phyloP scores from a whole-genome alignment of 2,113 vertebrate species.

The Bujurquina vittata region DNA sequence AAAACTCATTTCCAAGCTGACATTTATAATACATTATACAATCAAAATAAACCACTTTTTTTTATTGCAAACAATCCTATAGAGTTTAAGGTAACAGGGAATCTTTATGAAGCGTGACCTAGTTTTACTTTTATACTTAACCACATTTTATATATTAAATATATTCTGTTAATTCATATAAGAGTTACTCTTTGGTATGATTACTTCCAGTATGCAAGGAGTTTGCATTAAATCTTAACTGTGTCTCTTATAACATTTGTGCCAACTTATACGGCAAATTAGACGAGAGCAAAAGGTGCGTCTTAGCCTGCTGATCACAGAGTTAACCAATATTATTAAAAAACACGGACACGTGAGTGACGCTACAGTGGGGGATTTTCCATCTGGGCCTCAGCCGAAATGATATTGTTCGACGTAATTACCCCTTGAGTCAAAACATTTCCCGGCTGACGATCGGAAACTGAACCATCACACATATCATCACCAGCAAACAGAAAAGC shows the following conservation, averaged over 20 bases:
- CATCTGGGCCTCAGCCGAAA: constrained; percentile 37
- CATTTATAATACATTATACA: neutral
- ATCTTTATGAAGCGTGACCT: neutral
- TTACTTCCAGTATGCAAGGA: neutral
- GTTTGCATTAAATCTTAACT: neutral
- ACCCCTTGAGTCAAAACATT: constrained; percentile 33
- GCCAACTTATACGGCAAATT: neutral
- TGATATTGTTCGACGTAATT: constrained; percentile 34
- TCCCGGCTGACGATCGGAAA: neutral
- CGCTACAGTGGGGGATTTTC: neutral
- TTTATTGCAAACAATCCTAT: neutral
- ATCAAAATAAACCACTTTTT: neutral
- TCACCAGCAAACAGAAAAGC: neutral
- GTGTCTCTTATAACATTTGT: neutral
- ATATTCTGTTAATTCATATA: neutral
- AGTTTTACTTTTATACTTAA: neutral
- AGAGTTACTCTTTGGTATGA: neutral
- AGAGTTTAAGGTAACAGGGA: neutral
- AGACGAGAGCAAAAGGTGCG: neutral
- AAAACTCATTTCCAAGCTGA: neutral
- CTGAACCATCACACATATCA: neutral
- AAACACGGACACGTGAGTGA: neutral
- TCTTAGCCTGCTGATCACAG: neutral
- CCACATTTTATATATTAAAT: neutral
- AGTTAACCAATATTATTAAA: neutral